These are phyloP conservation scores for Sterna hirundo DNA, from an alignment of 2,113 vertebrate genomes.

Conservation along the genomic window DNA sequence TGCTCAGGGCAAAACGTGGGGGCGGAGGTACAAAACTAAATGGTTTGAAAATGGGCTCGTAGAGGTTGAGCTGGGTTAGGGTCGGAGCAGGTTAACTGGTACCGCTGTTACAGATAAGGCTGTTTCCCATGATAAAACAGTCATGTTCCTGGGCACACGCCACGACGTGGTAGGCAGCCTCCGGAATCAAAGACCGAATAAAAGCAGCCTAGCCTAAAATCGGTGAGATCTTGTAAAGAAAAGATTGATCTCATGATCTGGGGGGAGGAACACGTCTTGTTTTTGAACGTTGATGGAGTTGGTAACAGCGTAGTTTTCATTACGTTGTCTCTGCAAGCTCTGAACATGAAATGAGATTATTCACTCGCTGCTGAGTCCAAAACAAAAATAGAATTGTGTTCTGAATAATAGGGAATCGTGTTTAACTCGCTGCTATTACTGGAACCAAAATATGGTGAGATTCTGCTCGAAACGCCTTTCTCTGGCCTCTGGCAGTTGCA, in stretches of 20 bases:
- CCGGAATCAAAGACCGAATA: not conserved
- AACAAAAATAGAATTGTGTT: not conserved
- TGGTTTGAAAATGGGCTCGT: not conserved
- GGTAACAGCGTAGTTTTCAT: not conserved
- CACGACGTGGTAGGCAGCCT: not conserved
- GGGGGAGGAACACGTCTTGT: not conserved
- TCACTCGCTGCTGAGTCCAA: not conserved
- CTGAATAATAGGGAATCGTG: rapidly evolving
- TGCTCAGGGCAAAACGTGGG: not conserved
- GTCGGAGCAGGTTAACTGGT: not conserved
- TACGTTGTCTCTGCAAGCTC: not conserved
- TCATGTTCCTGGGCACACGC: not conserved
- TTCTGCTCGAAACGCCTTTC: not conserved
- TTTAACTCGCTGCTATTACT: not conserved
- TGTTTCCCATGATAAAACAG: not conserved
- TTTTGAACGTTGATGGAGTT: not conserved
- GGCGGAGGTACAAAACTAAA: not conserved
- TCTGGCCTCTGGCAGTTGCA: rapidly evolving
- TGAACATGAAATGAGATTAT: not conserved
- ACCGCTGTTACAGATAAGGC: rapidly evolving
- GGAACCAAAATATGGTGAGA: rapidly evolving
- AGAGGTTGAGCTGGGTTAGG: not conserved
- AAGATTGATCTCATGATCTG: not conserved
- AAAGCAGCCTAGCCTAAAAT: not conserved
- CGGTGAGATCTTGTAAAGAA: not conserved